A percentile compares a stretch with the other conserved stretches of the same genome.
Evolutionary conservation across 2,888 invertebrate species (phyloP).

Genomic region (Rugalucina vietnamica): DNA sequence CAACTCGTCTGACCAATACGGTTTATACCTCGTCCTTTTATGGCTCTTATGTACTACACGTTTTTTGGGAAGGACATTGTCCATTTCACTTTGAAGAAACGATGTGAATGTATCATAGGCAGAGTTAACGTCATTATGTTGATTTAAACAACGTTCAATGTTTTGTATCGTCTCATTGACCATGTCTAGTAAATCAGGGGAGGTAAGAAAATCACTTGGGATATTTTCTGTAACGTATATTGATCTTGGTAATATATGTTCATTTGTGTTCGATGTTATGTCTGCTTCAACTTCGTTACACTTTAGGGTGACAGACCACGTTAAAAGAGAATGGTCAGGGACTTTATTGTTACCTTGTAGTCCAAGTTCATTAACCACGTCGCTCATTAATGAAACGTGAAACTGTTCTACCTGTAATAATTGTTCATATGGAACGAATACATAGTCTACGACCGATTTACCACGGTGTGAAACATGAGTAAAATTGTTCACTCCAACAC

Average conservation of each 20-base stretch:
- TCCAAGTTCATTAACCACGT: not conserved
- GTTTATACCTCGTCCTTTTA: not conserved
- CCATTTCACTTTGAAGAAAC: not conserved
- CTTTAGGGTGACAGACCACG: not conserved
- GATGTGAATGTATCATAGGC: not conserved
- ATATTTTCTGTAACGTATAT: not conserved
- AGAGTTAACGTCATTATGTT: not conserved
- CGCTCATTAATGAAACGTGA: not conserved
- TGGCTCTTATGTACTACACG: not conserved
- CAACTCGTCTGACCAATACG: conserved; percentile 11
- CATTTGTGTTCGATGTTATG: not conserved
- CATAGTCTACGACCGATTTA: conserved; percentile 2
- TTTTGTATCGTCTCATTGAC: not conserved
- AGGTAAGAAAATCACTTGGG: not conserved
- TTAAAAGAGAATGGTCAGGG: not conserved
- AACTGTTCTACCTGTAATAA: not conserved
- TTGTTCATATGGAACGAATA: conserved; percentile 3
- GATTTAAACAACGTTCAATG: not conserved
- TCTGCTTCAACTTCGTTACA: not conserved
- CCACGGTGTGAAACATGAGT: conserved; percentile 5
- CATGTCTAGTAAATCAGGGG: too few species aligned
- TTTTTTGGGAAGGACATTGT: not conserved
- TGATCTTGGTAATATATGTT: not conserved
- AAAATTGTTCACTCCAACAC: not conserved
- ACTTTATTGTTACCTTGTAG: too few species aligned